A percentile compares a stretch with the other conserved stretches of the same genome.
Evolutionary conservation across 2,113 vertebrate genomes (phyloP).

Genomic region (Meriones unguiculatus): DNA sequence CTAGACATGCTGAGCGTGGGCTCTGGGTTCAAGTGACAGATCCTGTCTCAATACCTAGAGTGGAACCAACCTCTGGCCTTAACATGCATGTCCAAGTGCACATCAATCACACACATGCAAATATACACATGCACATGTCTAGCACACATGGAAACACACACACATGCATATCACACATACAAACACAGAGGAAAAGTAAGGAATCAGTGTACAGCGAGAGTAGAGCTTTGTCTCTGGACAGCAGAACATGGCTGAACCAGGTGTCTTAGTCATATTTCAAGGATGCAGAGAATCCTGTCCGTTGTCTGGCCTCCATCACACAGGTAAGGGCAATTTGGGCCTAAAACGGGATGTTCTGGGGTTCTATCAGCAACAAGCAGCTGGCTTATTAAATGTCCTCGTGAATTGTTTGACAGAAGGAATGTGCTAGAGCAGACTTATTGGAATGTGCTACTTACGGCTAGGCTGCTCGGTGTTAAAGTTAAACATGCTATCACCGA

Average conservation of each 20-base stretch:
- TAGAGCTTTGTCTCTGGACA: constrained; percentile 5
- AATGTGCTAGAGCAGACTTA: background rate
- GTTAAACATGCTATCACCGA: constrained; percentile 35
- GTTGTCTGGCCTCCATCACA: background rate
- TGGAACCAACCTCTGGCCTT: background rate
- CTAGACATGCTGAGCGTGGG: background rate
- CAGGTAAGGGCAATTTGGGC: background rate
- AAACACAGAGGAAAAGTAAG: background rate
- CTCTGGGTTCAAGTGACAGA: background rate
- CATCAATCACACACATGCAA: background rate
- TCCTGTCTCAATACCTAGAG: background rate
- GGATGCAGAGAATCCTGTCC: background rate
- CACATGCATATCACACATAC: background rate
- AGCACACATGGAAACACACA: background rate
- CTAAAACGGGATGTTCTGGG: background rate
- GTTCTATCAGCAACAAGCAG: background rate
- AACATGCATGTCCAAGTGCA: background rate
- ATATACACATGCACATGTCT: no score
- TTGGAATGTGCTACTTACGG: background rate
- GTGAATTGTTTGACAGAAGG: constrained; percentile 13
- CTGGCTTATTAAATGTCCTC: constrained; percentile 15
- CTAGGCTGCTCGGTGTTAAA: constrained; percentile 40
- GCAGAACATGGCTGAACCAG: background rate
- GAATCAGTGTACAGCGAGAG: background rate
- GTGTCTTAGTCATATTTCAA: background rate